These are phyloP conservation scores for Lypha dubia DNA, from an alignment of 2,888 invertebrate genomes.

Conservation along the genomic window DNA sequence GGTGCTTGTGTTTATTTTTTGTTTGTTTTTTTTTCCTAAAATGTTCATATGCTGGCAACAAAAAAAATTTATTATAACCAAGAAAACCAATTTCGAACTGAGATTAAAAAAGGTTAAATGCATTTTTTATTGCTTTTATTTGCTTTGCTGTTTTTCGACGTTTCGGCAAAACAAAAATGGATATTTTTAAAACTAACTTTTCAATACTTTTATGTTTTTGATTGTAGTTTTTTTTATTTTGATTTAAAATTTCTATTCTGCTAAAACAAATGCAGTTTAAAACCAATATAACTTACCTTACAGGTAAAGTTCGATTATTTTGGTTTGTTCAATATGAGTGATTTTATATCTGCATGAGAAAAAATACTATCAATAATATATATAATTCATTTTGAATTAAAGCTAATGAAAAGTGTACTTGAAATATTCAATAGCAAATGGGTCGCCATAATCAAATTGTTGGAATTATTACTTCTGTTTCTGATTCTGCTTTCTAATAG, in stretches of 20 bases:
- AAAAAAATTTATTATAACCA: slow-evolving; percentile 68
- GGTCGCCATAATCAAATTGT: no score
- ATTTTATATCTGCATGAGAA: slow-evolving; percentile 66
- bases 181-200: slow-evolving; percentile 7
- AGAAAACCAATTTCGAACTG: slow-evolving; percentile 64
- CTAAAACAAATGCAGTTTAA: neutral
- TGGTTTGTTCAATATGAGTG: slow-evolving; percentile 58
- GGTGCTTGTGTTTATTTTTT: no score
- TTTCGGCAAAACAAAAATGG: slow-evolving; percentile 36
- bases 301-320: slow-evolving; percentile 23
- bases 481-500: no score
- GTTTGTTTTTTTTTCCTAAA: slow-evolving; percentile 36
- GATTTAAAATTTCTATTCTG: neutral
- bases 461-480: no score
- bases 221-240: slow-evolving; percentile 4
- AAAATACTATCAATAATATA: no score
- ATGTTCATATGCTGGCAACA: slow-evolving; percentile 63
- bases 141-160: slow-evolving; percentile 27
- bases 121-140: slow-evolving; percentile 62
- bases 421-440: no score
- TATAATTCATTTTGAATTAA: no score
- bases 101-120: slow-evolving; percentile 50
- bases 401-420: no score
- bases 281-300: slow-evolving; percentile 13
- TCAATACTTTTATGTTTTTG: neutral